Evolutionary conservation across 2,888 invertebrate species (phyloP).

Genomic region (Tubulanus polymorphus): DNA sequence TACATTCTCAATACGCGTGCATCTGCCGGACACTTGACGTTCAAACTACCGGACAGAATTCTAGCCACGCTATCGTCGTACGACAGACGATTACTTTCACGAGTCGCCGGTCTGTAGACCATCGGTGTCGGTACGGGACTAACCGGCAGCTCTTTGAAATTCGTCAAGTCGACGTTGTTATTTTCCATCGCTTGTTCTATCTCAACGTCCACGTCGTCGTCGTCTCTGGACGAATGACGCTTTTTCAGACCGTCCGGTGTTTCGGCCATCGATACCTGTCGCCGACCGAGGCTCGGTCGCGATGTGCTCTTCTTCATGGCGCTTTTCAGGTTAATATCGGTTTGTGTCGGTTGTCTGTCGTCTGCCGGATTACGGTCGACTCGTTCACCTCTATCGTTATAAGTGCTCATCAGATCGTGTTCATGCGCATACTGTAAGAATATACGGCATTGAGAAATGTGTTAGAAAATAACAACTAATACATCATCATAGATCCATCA

Average conservation of each 20-base stretch:
- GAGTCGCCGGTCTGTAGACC: conserved; percentile 30
- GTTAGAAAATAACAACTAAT: too few species aligned
- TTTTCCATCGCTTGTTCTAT: conserved; percentile 21
- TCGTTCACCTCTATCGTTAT: too few species aligned
- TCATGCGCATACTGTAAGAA: too few species aligned
- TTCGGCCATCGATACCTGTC: too few species aligned
- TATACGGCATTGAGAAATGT: too few species aligned
- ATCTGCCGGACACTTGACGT: conserved; percentile 28
- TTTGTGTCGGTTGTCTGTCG: too few species aligned
- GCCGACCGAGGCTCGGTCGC: too few species aligned
- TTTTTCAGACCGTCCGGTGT: background rate
- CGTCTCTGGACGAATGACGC: background rate
- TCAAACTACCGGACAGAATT: conserved; percentile 32
- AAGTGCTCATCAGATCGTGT: too few species aligned
- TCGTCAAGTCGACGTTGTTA: conserved; percentile 15
- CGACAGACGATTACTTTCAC: conserved; percentile 28
- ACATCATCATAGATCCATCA: too few species aligned
- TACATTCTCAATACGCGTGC: conserved; percentile 31
- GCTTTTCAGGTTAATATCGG: too few species aligned
- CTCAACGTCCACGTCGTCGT: conserved; percentile 15
- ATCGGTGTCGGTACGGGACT: conserved; percentile 38
- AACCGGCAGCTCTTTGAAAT: conserved; percentile 24
- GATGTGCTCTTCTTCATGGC: too few species aligned
- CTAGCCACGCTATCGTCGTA: conserved; percentile 27
- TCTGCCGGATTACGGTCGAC: too few species aligned